phyloP scores from a whole-genome alignment of 2,888 invertebrate species.

The Itoplectis maculator region DNA sequence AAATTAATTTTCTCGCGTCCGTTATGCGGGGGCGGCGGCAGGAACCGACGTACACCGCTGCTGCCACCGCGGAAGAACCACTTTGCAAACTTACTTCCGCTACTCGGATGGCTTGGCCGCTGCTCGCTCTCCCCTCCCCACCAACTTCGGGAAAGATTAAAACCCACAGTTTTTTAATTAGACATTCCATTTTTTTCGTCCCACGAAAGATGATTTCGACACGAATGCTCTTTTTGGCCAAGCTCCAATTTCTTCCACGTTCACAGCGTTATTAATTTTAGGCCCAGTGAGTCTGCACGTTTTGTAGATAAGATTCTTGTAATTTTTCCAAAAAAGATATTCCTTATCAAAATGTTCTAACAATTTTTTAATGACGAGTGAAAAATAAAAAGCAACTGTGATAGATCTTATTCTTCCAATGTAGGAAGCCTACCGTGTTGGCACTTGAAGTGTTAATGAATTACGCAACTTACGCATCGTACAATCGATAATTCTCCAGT shows the following conservation, averaged over 20 bases:
- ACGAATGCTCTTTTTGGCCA: slow-evolving; percentile 20
- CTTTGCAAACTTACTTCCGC: slow-evolving; percentile 60
- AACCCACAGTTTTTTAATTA: slow-evolving; percentile 52
- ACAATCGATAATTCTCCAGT: slow-evolving; percentile 6
- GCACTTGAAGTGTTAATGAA: background rate
- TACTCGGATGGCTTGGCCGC: slow-evolving; percentile 42
- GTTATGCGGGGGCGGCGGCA: background rate
- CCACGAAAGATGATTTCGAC: slow-evolving; percentile 3
- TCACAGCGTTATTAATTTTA: background rate
- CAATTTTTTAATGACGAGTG: too few species aligned
- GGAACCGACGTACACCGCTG: slow-evolving; percentile 3
- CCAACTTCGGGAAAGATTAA: slow-evolving; percentile 46
- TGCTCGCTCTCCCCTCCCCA: background rate
- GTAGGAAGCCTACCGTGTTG: background rate
- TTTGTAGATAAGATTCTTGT: too few species aligned
- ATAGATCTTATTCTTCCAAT: too few species aligned
- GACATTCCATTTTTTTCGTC: slow-evolving; percentile 35
- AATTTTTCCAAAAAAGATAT: too few species aligned
- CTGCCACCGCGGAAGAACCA: slow-evolving; percentile 38
- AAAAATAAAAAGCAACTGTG: too few species aligned
- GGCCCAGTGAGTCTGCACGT: too few species aligned
- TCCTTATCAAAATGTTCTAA: too few species aligned
- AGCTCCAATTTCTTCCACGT: background rate
- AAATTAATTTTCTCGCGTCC: slow-evolving; percentile 63
- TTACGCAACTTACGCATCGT: background rate